phyloP scores from a whole-genome alignment of 2,797 vertebrate genomes.

The Onychomys arenicola region DNA sequence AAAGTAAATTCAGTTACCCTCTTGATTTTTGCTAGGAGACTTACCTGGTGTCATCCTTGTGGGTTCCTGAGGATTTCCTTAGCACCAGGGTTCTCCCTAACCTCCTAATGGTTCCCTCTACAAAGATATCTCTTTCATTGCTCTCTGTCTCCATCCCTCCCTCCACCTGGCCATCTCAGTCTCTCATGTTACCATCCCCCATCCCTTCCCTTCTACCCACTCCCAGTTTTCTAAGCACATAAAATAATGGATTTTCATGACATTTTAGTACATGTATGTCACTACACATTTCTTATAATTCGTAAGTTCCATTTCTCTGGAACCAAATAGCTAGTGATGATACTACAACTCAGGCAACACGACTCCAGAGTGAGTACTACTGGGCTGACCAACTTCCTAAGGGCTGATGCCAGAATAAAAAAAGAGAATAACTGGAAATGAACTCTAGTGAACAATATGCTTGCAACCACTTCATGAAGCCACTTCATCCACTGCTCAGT shows the following conservation, averaged over 20 bases:
- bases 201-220: no score
- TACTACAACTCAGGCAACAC: background rate
- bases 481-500: background rate
- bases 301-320: background rate
- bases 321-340: background rate
- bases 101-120: no score
- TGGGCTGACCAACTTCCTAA: background rate
- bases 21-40: no score
- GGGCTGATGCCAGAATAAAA: constrained; percentile 52
- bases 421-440: constrained; percentile 55
- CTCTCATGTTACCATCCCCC: no score
- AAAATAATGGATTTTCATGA: background rate
- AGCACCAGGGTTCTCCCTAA: no score
- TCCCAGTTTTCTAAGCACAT: background rate
- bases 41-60: no score
- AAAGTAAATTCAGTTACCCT: no score
- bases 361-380: background rate
- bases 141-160: no score
- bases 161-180: no score
- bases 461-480: background rate
- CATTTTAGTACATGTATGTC: background rate
- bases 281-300: background rate
- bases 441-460: background rate
- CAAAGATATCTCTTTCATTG: no score
- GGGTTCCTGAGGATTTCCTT: no score